phyloP scores from a whole-genome alignment of 2,888 invertebrate species.

The Epirrhoe tristata region DNA sequence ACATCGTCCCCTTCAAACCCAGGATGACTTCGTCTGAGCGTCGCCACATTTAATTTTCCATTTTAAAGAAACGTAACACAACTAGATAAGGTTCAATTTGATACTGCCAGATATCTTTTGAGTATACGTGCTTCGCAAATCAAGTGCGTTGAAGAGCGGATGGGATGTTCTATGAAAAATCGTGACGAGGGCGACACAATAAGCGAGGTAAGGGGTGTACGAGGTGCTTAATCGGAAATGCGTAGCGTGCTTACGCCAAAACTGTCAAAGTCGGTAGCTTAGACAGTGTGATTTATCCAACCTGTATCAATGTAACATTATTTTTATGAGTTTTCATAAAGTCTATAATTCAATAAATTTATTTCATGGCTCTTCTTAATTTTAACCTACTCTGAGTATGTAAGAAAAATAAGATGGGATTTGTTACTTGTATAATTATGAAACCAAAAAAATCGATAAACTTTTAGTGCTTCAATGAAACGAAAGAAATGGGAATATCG shows the following conservation, averaged over 20 bases:
- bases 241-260: conserved; percentile 49
- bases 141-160: conserved; percentile 82
- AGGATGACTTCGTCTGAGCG: conserved; percentile 65
- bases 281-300: background rate
- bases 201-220: conserved; percentile 66
- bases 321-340: background rate
- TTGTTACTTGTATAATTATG: too few relatives aligned
- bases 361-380: too few relatives aligned
- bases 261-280: conserved; percentile 39
- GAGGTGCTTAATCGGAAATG: conserved; percentile 80
- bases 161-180: conserved; percentile 80
- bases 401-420: too few relatives aligned
- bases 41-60: conserved; percentile 52
- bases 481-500: conserved; percentile 19
- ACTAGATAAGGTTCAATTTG: conserved; percentile 59
- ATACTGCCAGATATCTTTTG: conserved; percentile 46
- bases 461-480: background rate
- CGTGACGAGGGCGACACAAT: conserved; percentile 80
- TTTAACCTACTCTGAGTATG: too few relatives aligned
- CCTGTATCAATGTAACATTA: background rate
- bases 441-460: background rate
- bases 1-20: conserved; percentile 68
- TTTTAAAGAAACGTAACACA: conserved; percentile 50
- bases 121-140: conserved; percentile 81
- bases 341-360: too few relatives aligned